A percentile compares a stretch with the other conserved stretches of the same genome.
These are phyloP conservation scores for Tokudaia muenninki DNA, from an alignment of 2,797 vertebrate genomes.

Conservation along the genomic window DNA sequence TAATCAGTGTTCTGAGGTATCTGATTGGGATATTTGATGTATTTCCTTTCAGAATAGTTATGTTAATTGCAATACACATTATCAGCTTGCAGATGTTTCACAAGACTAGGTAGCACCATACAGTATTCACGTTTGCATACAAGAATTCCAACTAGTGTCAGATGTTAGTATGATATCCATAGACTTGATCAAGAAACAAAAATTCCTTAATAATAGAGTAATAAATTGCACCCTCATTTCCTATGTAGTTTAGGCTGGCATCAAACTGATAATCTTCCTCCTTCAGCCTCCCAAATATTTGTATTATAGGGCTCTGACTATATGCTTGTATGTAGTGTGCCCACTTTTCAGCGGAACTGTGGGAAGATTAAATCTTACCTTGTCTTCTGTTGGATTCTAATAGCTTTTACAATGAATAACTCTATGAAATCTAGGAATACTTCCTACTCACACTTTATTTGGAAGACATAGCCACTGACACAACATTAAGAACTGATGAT, in stretches of 20 bases:
- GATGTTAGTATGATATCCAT: conserved; percentile 31
- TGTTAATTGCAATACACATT: conserved; percentile 45
- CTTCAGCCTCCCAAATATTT: neutral
- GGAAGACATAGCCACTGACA: neutral
- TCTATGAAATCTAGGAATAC: neutral
- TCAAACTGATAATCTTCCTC: neutral
- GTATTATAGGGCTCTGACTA: too few species aligned
- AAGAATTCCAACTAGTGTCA: conserved; percentile 50
- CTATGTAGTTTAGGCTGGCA: neutral
- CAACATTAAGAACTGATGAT: neutral
- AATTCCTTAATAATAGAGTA: neutral
- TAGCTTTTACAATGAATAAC: neutral
- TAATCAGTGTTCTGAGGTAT: conserved; percentile 41
- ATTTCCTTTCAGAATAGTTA: conserved; percentile 74
- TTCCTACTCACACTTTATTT: neutral
- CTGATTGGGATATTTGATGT: conserved; percentile 56
- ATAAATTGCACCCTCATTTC: neutral
- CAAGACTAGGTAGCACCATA: neutral
- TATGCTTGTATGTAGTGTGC: neutral
- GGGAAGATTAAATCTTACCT: neutral
- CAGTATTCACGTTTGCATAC: conserved; percentile 43
- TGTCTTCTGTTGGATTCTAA: conserved; percentile 7
- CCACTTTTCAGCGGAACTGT: neutral
- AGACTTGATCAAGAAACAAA: neutral
- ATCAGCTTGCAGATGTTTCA: conserved; percentile 59